Evolutionary conservation across 1,140 invertebrate genomes (phyloP).

Genomic region (Drosophila watanabei): DNA sequence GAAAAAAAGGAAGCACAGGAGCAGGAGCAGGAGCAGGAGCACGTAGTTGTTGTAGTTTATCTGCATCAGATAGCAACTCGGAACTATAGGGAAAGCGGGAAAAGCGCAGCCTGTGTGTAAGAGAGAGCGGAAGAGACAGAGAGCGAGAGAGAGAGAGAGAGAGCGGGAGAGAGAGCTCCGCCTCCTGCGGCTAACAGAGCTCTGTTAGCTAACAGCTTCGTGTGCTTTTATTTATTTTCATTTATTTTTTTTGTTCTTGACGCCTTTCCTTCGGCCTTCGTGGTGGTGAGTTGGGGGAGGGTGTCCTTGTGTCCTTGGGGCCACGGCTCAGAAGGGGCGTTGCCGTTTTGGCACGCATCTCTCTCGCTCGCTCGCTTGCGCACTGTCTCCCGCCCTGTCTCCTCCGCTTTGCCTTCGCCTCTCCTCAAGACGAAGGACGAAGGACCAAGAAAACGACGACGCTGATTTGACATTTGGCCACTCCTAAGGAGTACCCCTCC

Average conservation of each 20-base stretch:
- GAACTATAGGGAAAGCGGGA: slow-evolving; percentile 8
- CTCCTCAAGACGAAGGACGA: slow-evolving; percentile 44
- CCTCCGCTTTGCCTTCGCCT: slow-evolving; percentile 7
- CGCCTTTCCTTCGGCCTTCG: slow-evolving; percentile 23
- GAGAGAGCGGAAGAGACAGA: slow-evolving; percentile 51
- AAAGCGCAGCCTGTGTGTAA: slow-evolving; percentile 3
- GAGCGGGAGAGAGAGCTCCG: slow-evolving; percentile 1
- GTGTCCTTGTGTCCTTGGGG: slow-evolving; percentile 19
- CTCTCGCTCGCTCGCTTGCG: slow-evolving; percentile 46
- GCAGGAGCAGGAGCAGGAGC: slow-evolving; percentile 1
- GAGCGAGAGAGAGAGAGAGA: slow-evolving; percentile 9
- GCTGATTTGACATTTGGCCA: slow-evolving; percentile 71
- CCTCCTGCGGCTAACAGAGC: slow-evolving; percentile 38
- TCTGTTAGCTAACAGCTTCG: slow-evolving; percentile 42
- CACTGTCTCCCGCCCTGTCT: slow-evolving; percentile 8
- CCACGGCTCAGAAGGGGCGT: slow-evolving; percentile 65
- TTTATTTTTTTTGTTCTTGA: slow-evolving; percentile 13
- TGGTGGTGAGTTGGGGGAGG: slow-evolving; percentile 24
- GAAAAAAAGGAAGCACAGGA: slow-evolving; percentile 14
- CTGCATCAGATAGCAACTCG: slow-evolving; percentile 68
- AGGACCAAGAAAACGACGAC: slow-evolving; percentile 35
- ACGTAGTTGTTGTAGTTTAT: slow-evolving; percentile 50
- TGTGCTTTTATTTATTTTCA: neutral
- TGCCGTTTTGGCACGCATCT: slow-evolving; percentile 55
- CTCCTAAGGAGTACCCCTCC: slow-evolving; percentile 47